Conservation (phyloP, 2,888 invertebrate species). For the Ennomos fuscantarius region DNA sequence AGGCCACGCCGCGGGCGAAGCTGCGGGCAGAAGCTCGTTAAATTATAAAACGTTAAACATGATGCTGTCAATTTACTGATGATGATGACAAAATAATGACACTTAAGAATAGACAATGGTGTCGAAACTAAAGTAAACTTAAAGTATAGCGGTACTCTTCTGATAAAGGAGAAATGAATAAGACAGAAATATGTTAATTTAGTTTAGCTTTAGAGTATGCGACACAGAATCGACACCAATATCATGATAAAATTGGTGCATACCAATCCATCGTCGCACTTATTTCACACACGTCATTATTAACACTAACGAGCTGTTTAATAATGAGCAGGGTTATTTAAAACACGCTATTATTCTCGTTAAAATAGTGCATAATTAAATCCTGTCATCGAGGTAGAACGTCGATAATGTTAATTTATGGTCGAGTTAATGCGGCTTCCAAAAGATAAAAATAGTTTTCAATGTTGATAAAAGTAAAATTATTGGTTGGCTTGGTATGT, state of each 20-base stretch:
- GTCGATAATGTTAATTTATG: slow-evolving; percentile 17
- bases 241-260: background rate
- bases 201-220: too few relatives aligned
- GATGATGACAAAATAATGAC: slow-evolving; percentile 1
- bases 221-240: too few relatives aligned
- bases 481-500: too few relatives aligned
- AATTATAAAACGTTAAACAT: background rate
- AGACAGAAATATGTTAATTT: too few relatives aligned
- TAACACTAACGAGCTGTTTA: slow-evolving; percentile 9
- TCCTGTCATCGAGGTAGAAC: background rate
- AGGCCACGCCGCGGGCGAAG: too few relatives aligned
- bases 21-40: too few relatives aligned
- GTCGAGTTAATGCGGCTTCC: slow-evolving; percentile 6
- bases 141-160: too few relatives aligned
- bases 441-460: too few relatives aligned
- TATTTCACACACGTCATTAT: slow-evolving; percentile 1
- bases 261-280: slow-evolving; percentile 12
- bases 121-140: too few relatives aligned
- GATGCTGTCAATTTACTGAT: slow-evolving; percentile 2
- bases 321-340: slow-evolving; percentile 14
- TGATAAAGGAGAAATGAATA: too few relatives aligned
- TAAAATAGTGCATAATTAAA: slow-evolving; percentile 13
- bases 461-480: too few relatives aligned
- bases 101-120: background rate
- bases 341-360: slow-evolving; percentile 2